Evolutionary conservation across 2,888 invertebrate species (phyloP).

Genomic region (Drosophila peninsularis): DNA sequence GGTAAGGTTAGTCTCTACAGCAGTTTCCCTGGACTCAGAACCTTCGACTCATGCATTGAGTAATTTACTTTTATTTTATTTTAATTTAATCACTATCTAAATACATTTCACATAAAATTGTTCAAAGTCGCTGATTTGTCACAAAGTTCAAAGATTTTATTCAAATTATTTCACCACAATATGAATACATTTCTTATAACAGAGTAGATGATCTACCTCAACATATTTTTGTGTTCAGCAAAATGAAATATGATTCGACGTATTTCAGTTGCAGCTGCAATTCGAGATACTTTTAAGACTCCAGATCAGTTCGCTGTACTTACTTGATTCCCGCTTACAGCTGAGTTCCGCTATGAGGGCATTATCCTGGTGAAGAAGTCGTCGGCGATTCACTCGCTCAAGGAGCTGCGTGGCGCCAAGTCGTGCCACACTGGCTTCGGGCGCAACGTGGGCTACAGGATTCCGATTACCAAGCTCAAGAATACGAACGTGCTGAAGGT

Average conservation of each 20-base stretch:
- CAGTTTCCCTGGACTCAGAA: no score
- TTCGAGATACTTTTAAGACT: no score
- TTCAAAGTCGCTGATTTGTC: neutral
- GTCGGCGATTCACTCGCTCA: conserved; percentile 88
- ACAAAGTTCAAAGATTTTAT: neutral
- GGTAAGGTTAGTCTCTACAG: no score
- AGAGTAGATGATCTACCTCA: neutral
- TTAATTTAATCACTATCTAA: neutral
- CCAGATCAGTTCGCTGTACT: no score
- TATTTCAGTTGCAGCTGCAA: no score
- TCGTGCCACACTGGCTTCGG: conserved; percentile 95
- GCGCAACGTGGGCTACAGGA: conserved; percentile 95
- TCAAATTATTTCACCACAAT: no score
- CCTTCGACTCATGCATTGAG: no score
- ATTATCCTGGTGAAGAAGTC: conserved; percentile 92
- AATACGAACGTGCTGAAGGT: conserved; percentile 86
- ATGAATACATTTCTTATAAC: no score
- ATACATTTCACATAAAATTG: neutral
- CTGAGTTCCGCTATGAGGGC: conserved; percentile 92
- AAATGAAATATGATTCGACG: neutral
- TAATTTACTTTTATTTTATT: neutral
- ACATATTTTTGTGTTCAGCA: neutral
- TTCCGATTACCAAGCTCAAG: conserved; percentile 91
- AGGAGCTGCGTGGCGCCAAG: conserved; percentile 90
- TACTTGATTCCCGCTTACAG: no score